phyloP scores from a whole-genome alignment of 1,140 invertebrate genomes.

The Habropoda laboriosa region DNA sequence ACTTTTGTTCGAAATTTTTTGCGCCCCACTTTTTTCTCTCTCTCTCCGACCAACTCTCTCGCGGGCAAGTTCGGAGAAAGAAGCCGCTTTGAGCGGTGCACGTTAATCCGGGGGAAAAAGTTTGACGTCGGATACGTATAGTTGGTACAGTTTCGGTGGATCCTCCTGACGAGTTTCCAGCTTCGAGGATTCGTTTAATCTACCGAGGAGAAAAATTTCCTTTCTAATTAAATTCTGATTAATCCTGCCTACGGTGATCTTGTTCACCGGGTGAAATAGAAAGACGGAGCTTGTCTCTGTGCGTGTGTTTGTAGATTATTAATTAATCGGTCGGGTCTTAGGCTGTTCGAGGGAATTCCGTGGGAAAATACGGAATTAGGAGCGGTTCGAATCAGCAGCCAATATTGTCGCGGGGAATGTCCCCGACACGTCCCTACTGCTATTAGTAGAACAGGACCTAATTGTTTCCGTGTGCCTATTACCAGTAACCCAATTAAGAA shows the following conservation, averaged over 20 bases:
- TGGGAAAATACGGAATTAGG: constrained; percentile 5
- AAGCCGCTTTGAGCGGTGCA: background rate
- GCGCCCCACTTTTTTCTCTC: background rate
- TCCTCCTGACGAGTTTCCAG: background rate
- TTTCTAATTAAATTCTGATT: background rate
- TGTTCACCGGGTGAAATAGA: too few species aligned
- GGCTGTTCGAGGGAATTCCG: too few species aligned
- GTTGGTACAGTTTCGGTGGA: background rate
- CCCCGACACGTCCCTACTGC: constrained; percentile 5
- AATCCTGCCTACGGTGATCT: too few species aligned
- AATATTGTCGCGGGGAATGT: constrained; percentile 11
- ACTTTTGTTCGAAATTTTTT: background rate
- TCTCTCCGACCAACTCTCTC: background rate
- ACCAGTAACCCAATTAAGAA: constrained; percentile 44
- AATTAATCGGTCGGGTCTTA: background rate
- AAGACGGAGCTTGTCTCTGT: too few species aligned
- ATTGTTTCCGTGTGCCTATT: constrained; percentile 43
- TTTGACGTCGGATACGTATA: background rate
- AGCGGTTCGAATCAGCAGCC: background rate
- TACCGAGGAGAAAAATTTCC: background rate
- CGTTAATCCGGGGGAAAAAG: background rate
- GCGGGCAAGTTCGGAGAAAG: background rate
- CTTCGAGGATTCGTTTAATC: background rate
- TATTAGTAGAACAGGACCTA: constrained; percentile 24
- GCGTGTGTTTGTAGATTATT: too few species aligned